Evolutionary conservation across 1,140 invertebrate species (phyloP), one percentile per base, ranked within the genome.

Genomic region (Pseudomyrmex gracilis): DNA sequence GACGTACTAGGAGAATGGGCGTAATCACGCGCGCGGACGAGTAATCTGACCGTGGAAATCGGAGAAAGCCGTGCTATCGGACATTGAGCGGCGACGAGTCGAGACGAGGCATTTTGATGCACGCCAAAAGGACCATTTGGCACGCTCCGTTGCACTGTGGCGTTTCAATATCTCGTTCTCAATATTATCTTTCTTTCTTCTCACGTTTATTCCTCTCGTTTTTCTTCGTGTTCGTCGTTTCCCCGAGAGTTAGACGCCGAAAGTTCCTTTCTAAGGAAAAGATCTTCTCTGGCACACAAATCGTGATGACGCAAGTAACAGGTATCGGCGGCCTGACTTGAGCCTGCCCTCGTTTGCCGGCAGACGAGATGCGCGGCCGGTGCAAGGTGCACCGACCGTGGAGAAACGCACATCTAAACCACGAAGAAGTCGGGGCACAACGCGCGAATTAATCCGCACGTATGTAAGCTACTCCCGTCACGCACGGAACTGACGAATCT

Each of bases 11-110:
- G 68, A 13, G 85, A 91, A 92, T 92, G 85, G 84, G 70, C 68
- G 73, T 83, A 86, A 91, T 90, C 83, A 66, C 82, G 80, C 86
- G 68, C 82, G 80, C 86, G 22, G 58, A 84, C 84, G 76, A 7
- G 60, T 73, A 85, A 84, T 58, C 67, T 63, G 67, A 85, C 73
- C 87, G 60, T 85, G 80, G 70, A 85, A 67, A 74, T 85, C 51
- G 89, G 91, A 91, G 91, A 92, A 92, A 92, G 91, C 88, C 90
- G 82, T 61, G 70, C 73, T 86, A 34, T 68, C 73, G 74, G 83
- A 85, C 85, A 87, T 90, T 88, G 87, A 87, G 85, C 84, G 83
- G 73, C 66, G 1, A 12, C 49, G 77, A 67, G 9, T 43, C 45
- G 70, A 73, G 90, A 91, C 87, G 76, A 89, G 76, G 86, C 82